These are phyloP conservation scores for Australoheros scitulus DNA, from an alignment of 2,113 vertebrate genomes.

Conservation along the genomic window DNA sequence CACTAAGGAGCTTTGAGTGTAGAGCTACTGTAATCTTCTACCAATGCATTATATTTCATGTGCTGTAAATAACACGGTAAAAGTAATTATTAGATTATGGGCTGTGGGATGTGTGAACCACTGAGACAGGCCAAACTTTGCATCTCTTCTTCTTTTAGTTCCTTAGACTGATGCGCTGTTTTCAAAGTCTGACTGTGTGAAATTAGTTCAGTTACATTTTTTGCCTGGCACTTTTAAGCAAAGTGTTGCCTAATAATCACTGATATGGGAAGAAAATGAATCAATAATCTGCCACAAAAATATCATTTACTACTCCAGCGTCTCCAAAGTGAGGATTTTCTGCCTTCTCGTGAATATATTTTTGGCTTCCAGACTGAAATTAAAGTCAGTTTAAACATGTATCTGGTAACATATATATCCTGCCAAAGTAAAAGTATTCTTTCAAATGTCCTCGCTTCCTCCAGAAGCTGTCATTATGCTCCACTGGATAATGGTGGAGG, in stretches of 20 bases:
- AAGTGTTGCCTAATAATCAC: background rate
- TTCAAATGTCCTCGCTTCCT: background rate
- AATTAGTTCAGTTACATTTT: background rate
- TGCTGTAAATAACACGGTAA: background rate
- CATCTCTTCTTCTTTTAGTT: background rate
- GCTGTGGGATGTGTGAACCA: background rate
- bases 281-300: background rate
- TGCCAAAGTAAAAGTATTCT: background rate
- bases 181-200: background rate
- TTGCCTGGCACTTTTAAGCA: background rate
- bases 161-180: background rate
- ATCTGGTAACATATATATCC: background rate
- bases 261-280: background rate
- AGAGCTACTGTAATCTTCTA: background rate
- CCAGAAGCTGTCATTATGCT: background rate
- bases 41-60: background rate
- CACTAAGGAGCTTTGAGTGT: background rate
- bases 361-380: background rate
- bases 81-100: background rate
- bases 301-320: background rate
- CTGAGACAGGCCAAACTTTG: background rate
- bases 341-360: background rate
- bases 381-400: background rate
- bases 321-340: background rate
- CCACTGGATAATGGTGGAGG: slow-evolving; percentile 3